These are phyloP conservation scores for Heliothis virescens DNA, from an alignment of 1,140 invertebrate genomes.

Conservation along the genomic window DNA sequence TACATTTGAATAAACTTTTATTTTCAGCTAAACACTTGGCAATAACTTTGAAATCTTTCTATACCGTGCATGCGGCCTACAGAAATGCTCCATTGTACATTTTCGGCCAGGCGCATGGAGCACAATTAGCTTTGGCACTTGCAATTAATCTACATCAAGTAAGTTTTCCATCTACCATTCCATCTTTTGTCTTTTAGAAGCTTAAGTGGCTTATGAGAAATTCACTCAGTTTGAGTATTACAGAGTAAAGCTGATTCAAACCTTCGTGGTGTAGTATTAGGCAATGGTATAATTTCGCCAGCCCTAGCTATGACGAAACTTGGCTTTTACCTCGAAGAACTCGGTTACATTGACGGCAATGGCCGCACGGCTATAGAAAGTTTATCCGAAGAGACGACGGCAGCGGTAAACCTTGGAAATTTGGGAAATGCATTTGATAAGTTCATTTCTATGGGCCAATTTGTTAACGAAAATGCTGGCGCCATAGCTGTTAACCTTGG, in stretches of 20 bases:
- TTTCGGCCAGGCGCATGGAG: conserved; percentile 90
- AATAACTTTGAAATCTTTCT: conserved; percentile 85
- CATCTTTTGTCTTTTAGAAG: neutral
- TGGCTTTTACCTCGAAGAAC: conserved; percentile 79
- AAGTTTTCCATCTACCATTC: conserved; percentile 40
- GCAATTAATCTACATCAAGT: conserved; percentile 77
- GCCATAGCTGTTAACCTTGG: conserved; percentile 73
- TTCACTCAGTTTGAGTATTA: neutral
- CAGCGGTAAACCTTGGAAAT: conserved; percentile 54
- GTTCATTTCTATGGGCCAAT: conserved; percentile 66
- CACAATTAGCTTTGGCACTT: conserved; percentile 89
- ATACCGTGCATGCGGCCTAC: conserved; percentile 85
- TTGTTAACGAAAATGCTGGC: conserved; percentile 70
- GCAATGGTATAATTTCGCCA: conserved; percentile 92
- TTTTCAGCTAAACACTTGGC: conserved; percentile 87
- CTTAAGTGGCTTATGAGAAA: too few species aligned
- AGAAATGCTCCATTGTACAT: conserved; percentile 88
- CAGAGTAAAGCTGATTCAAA: neutral
- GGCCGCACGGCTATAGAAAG: conserved; percentile 68
- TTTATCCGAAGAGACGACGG: conserved; percentile 59
- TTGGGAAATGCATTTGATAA: conserved; percentile 68
- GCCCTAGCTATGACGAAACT: conserved; percentile 71
- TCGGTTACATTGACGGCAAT: conserved; percentile 71
- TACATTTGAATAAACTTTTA: neutral
- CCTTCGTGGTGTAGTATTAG: conserved; percentile 89